These are phyloP conservation scores for Brachymystax lenok DNA, from an alignment of 2,797 vertebrate species.

Conservation along the genomic window DNA sequence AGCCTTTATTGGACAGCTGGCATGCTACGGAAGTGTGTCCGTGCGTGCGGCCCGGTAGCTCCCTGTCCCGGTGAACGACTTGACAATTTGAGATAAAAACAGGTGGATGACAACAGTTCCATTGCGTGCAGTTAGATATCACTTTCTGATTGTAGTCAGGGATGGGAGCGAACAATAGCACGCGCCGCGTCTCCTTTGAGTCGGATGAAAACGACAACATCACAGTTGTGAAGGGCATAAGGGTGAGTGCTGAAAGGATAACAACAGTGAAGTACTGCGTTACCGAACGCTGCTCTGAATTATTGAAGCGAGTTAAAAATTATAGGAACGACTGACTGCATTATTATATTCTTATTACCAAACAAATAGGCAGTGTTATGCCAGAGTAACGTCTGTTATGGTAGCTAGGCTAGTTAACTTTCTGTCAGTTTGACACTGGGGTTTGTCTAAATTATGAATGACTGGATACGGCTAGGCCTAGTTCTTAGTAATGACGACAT, in stretches of 20 bases:
- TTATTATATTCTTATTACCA: not conserved
- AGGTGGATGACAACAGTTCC: not conserved
- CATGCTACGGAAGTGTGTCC: constrained; percentile 58
- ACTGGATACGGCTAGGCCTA: too few species aligned
- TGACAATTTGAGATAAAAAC: constrained; percentile 6
- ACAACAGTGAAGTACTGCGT: not conserved
- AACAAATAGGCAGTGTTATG: not conserved
- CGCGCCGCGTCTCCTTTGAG: constrained; percentile 91
- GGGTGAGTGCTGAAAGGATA: constrained; percentile 82
- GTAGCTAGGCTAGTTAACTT: constrained; percentile 3
- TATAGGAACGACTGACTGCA: not conserved
- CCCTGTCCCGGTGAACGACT: not conserved
- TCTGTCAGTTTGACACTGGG: not conserved
- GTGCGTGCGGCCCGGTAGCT: constrained; percentile 30
- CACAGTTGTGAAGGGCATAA: constrained; percentile 95
- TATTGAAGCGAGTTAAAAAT: not conserved
- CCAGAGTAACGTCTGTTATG: not conserved
- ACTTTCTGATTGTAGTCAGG: constrained; percentile 34
- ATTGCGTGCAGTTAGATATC: constrained; percentile 37
- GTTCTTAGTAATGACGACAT: too few species aligned
- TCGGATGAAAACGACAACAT: constrained; percentile 93
- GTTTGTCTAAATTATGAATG: not conserved
- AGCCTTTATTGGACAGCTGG: constrained; percentile 41
- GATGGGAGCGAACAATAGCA: constrained; percentile 89
- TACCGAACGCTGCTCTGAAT: too few species aligned